These are phyloP conservation scores for Leptinotarsa haldemani DNA, from an alignment of 2,888 invertebrate species.

Conservation along the genomic window DNA sequence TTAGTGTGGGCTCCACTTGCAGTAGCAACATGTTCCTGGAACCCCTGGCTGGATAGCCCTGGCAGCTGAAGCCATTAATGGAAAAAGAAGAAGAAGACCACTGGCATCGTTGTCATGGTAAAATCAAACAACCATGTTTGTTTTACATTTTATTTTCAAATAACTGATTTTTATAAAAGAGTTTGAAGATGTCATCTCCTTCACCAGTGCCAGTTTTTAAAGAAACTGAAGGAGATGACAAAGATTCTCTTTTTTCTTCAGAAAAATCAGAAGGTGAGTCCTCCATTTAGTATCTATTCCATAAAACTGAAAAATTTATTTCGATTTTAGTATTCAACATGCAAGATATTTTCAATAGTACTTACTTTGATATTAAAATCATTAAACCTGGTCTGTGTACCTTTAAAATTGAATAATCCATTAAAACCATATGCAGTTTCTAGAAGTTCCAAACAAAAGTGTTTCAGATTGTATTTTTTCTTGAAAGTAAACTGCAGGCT, in stretches of 20 bases:
- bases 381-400: not conserved
- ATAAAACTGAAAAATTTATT: constrained; percentile 9
- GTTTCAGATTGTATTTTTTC: not conserved
- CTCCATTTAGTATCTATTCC: constrained; percentile 13
- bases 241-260: constrained; percentile 61
- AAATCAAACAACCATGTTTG: constrained; percentile 34
- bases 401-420: not conserved
- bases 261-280: constrained; percentile 56
- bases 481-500: not conserved
- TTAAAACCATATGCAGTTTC: no score
- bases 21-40: no score
- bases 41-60: no score
- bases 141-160: constrained; percentile 41
- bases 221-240: constrained; percentile 53
- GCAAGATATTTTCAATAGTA: not conserved
- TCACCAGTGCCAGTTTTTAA: constrained; percentile 36
- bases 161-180: constrained; percentile 36
- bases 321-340: not conserved
- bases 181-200: constrained; percentile 45
- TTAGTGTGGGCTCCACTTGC: no score
- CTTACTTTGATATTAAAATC: not conserved
- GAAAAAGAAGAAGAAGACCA: no score
- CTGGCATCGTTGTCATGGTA: constrained; percentile 24
- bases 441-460: no score
- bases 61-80: no score